Conservation (phyloP, 2,888 invertebrate genomes). For the Caenorhabditis virilis region DNA sequence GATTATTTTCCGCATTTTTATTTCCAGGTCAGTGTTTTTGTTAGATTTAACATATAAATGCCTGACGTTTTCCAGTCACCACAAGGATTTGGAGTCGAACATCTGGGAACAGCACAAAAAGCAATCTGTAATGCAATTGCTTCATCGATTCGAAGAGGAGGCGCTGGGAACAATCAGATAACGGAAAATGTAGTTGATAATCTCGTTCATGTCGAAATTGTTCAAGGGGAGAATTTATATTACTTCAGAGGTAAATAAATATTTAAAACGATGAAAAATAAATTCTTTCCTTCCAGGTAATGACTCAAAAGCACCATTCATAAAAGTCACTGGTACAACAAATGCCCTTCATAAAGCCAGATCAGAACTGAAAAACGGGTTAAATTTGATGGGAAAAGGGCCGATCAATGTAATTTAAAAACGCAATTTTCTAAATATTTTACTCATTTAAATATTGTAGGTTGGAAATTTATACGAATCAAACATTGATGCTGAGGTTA, state of each 20-base stretch:
- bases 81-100: constrained; percentile 41
- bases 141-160: constrained; percentile 26
- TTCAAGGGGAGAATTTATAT: constrained; percentile 75
- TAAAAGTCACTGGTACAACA: constrained; percentile 52
- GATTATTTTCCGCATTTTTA: constrained; percentile 96
- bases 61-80: constrained; percentile 47
- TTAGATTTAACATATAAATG: neutral
- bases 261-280: neutral
- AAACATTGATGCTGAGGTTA: constrained; percentile 96
- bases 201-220: constrained; percentile 70
- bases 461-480: constrained; percentile 78
- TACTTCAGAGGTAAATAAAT: constrained; percentile 76
- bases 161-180: constrained; percentile 20
- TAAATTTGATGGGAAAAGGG: constrained; percentile 50
- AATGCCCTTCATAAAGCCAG: constrained; percentile 47
- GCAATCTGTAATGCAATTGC: constrained; percentile 41
- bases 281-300: constrained; percentile 14
- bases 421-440: too few species aligned
- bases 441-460: too few species aligned
- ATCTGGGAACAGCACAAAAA: constrained; percentile 45
- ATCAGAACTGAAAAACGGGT: constrained; percentile 42
- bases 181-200: constrained; percentile 47
- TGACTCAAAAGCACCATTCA: constrained; percentile 44
- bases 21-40: constrained; percentile 79
- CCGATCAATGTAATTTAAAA: constrained; percentile 40